Evolutionary conservation across 2,797 vertebrate species (phyloP), one percentile per base, ranked within the genome.

Genomic region (Hypotaenidia okinawae): DNA sequence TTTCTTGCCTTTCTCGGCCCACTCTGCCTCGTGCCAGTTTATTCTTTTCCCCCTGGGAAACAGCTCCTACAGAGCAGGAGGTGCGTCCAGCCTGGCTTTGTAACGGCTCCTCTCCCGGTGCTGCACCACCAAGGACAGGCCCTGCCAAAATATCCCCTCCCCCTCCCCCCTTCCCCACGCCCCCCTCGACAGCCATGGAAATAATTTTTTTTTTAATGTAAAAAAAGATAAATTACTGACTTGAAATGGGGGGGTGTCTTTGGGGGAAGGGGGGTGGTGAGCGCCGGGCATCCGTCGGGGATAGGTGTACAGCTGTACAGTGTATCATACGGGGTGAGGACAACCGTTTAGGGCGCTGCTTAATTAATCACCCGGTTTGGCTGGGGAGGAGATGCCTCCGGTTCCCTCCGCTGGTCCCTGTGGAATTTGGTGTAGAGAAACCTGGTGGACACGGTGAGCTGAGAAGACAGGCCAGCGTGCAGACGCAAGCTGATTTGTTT

Each of bases 401-500:
- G 37, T 66, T 52, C 68, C 88, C 70, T 91, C 91, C 58, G 6
- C 59, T 86, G 92, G 57, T 94, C 72, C 90, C 86, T 95, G 80
- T 91, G 84, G 72, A 82, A 41, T 75, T 84, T 3, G 2, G 5
- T 1, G 3, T 66, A 57, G 67, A 90, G 68, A 85, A 81, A 64
- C n/a, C 66, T 69, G 75, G 47, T 88, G 79, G 78, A 73, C 19
- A 27, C 41, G 1, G 3, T 6, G 14, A 83, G 62, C 14, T 45
- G 25, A 94, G 95, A 84, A 59, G 86, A 95, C 70, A 64, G 90
- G 72, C 43, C 80, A 91, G 95, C 81, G 10, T 4, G 18, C 73
- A 75, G 91, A 93, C 10, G 94, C 95, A 91, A 91, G 94, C 95
- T 93, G 94, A 74, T 91, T 90, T 94, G 95, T 95, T 95, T 97